Base-by-base conservation (phyloP, 2,888 invertebrate genomes). In the Stenotaenia linearis region DNA sequence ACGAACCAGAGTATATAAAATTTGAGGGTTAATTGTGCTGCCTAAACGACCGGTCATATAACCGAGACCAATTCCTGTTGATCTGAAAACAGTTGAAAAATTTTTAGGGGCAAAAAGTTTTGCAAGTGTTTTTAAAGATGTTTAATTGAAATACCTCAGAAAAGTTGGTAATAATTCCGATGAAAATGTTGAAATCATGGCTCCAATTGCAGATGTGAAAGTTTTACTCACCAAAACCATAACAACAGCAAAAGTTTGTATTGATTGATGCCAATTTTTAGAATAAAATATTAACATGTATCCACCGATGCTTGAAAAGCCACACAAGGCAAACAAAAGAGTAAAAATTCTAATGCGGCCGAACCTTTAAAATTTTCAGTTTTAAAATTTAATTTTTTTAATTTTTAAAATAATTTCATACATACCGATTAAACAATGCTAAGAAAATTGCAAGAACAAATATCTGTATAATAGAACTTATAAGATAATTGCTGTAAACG, bases 241-340 rank as follows among this genome's bases (percentile, higher is more conserved):
- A 28, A 69, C 23, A 4, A 69, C 1, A 25, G 69, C 69, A 7
- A 28, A 10, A 9, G n/a, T 25, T 28, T 69, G 10, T 4, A 69
- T 69, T 6, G 28, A 10, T 69, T 35, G 32, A 7, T 37, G 28
- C 75, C 35, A 75, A 32, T 75, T 3, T 37, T 35, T 32, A 4
- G 75, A 75, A 75, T 75, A 75, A n/a, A n/a, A 75, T 18, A 37
- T 75, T n/a, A 75, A 32, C 0, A 75, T 75, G 21, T 32, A 75
- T 75, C 75, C 75, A 2, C 21, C 10, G 15, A 12, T 35, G 9
- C 21, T 18, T 15, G 35, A 7, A 9, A 75, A 1, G n/a, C 35
- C 75, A 32, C 35, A 32, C 9, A 21, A 18, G 37, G 21, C 10
- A 32, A 30, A 37, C 18, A 75, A 9, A n/a, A 37, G 0, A 9